A percentile compares a stretch with the other conserved stretches of the same genome.
Conservation (phyloP, 2,888 invertebrate genomes). For the Caenorhabditis virilis region DNA sequence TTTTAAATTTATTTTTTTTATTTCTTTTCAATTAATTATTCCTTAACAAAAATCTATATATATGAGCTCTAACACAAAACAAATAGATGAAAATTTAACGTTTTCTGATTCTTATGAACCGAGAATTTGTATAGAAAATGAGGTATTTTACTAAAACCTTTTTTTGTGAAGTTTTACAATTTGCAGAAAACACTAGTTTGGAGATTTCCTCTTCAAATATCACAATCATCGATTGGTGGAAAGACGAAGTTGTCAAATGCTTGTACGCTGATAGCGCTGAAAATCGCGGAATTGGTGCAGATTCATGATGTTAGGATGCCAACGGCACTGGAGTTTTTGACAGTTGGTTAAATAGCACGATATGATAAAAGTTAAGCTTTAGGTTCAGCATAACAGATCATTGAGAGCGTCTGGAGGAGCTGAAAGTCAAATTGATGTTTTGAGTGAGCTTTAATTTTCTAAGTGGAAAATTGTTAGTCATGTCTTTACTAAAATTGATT, state of each 20-base stretch:
- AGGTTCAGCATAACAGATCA: too few species aligned
- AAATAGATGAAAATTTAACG: conserved; percentile 7
- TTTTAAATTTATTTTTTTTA: not conserved
- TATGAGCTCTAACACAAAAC: too few species aligned
- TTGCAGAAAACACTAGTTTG: conserved; percentile 35
- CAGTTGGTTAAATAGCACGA: too few species aligned
- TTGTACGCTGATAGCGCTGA: conserved; percentile 47
- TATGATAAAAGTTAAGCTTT: too few species aligned
- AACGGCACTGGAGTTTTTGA: not conserved
- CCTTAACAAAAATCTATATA: too few species aligned
- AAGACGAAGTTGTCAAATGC: conserved; percentile 41
- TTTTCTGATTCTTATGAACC: conserved; percentile 10
- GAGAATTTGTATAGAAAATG: conserved; percentile 11
- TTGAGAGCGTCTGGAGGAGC: not conserved
- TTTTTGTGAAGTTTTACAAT: not conserved
- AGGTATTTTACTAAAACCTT: conserved; percentile 8
- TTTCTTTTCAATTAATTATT: too few species aligned
- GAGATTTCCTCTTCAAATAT: conserved; percentile 39
- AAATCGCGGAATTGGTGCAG: conserved; percentile 39
- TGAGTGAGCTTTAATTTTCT: too few species aligned
- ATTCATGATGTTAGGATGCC: conserved; percentile 34
- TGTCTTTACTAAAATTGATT: too few species aligned
- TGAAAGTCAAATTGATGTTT: too few species aligned
- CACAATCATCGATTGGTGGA: conserved; percentile 49
- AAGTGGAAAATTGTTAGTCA: too few species aligned